These are phyloP conservation scores for Spodoptera littoralis DNA, from an alignment of 2,888 invertebrate species.

Conservation along the genomic window DNA sequence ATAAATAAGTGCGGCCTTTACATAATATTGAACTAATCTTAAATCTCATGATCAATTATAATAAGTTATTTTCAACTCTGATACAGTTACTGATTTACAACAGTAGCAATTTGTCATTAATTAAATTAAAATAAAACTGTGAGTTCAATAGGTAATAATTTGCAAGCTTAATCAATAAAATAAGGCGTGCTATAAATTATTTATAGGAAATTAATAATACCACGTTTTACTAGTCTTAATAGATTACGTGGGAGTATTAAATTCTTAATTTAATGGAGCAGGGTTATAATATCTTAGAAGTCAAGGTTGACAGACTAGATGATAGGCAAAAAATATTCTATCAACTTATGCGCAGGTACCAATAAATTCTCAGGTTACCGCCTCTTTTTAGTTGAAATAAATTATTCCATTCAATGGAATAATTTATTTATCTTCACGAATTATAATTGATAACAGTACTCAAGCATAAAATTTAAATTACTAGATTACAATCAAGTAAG, in stretches of 20 bases:
- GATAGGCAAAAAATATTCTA: conserved; percentile 13
- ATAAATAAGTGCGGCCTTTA: no score
- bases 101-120: conserved; percentile 11
- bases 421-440: no score
- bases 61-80: no score
- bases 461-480: no score
- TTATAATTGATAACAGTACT: no score
- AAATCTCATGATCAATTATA: no score
- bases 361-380: conserved; percentile 18
- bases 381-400: conserved; percentile 21
- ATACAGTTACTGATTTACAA: not conserved
- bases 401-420: no score
- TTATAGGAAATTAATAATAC: conserved; percentile 11
- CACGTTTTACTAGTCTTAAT: conserved; percentile 17
- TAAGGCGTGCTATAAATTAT: conserved; percentile 1
- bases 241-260: conserved; percentile 32
- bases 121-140: conserved; percentile 11
- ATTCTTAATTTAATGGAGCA: conserved; percentile 27
- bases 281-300: conserved; percentile 23
- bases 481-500: no score
- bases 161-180: conserved; percentile 8
- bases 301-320: conserved; percentile 25
- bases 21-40: no score
- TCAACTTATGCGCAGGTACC: conserved; percentile 16
- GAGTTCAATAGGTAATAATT: not conserved